Evolutionary conservation across 2,888 invertebrate species (phyloP).

Genomic region (Andrena camellia): DNA sequence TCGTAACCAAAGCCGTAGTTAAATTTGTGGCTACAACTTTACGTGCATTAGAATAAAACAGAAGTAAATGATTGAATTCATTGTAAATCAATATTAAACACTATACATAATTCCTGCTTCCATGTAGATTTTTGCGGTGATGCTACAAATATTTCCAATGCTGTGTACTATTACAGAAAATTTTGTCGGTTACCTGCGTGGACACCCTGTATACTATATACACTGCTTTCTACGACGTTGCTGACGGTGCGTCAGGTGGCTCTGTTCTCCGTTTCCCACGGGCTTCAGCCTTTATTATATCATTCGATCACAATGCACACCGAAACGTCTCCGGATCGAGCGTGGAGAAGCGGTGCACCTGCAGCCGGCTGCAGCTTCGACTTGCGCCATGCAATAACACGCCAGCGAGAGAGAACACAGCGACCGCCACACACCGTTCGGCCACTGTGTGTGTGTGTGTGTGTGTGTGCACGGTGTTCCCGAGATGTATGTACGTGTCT

Average conservation of each 20-base stretch:
- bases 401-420: constrained; percentile 36
- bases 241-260: constrained; percentile 82
- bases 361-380: constrained; percentile 81
- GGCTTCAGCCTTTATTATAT: constrained; percentile 83
- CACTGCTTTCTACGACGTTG: constrained; percentile 60
- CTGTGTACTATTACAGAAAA: too few species aligned
- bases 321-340: constrained; percentile 77
- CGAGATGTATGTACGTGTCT: constrained; percentile 57
- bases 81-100: too few species aligned
- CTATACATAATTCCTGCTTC: too few species aligned
- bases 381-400: constrained; percentile 71
- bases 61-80: too few species aligned
- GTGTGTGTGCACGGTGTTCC: constrained; percentile 45
- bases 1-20: too few species aligned
- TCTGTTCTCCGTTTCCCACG: constrained; percentile 82
- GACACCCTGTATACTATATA: constrained; percentile 12
- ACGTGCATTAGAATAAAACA: too few species aligned
- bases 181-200: too few species aligned
- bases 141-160: too few species aligned
- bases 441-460: constrained; percentile 13
- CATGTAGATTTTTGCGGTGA: too few species aligned
- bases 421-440: constrained; percentile 43
- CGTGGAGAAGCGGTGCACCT: constrained; percentile 77
- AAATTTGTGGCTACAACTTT: too few species aligned
- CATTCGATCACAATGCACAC: constrained; percentile 83